Percentiles rank a stretch among this genome's conserved stretches.
Conservation (phyloP, 2,113 vertebrate species). For the Stegastes partitus region DNA sequence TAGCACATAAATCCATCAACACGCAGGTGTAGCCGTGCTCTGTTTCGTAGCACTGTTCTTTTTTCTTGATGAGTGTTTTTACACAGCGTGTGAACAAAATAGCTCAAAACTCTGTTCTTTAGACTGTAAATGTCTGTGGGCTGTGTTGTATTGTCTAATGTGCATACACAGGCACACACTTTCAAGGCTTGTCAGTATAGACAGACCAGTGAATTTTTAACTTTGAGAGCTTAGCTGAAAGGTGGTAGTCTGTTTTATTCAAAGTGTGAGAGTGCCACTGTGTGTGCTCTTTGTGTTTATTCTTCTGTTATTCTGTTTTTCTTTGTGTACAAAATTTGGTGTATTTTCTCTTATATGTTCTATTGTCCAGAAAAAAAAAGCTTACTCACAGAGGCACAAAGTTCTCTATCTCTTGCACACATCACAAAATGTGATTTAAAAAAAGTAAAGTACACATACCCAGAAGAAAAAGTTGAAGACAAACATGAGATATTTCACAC, state of each 20-base stretch:
- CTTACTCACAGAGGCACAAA: not conserved
- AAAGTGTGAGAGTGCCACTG: not conserved
- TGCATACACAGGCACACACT: not conserved
- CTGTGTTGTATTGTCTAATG: not conserved
- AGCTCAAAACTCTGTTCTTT: not conserved
- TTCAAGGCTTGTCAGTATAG: not conserved
- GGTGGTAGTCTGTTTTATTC: not conserved
- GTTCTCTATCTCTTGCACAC: not conserved
- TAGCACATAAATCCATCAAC: not conserved
- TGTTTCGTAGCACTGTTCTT: too few relatives aligned
- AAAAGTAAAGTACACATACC: conserved; percentile 76
- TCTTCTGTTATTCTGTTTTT: not conserved
- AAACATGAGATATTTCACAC: conserved; percentile 83
- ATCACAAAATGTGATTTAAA: not conserved
- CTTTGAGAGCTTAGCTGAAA: conserved; percentile 7
- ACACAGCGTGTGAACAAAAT: not conserved
- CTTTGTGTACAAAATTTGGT: not conserved
- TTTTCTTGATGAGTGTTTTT: not conserved
- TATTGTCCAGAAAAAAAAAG: conserved; percentile 1
- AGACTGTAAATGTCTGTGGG: not conserved
- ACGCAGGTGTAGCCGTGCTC: not conserved
- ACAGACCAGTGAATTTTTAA: conserved; percentile 35
- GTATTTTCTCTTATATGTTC: not conserved
- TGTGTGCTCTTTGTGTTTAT: not conserved
- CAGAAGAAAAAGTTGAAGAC: conserved; percentile 81